These are phyloP conservation scores for Chrysopilus asiliformis DNA, from an alignment of 2,888 invertebrate genomes.

Conservation along the genomic window DNA sequence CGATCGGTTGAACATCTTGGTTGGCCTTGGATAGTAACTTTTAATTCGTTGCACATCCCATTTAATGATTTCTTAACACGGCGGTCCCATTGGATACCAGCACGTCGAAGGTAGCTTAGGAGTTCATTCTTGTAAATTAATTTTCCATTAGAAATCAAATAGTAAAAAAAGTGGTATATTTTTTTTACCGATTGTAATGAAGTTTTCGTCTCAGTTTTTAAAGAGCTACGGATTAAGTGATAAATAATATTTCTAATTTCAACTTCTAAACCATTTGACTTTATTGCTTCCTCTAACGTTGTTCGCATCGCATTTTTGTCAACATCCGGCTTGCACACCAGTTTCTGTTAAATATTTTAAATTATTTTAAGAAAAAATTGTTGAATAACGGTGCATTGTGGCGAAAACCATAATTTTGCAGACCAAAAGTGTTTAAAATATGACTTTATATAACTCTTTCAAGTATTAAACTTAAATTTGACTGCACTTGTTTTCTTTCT, in stretches of 20 bases:
- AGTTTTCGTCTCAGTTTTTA: slow-evolving; percentile 26
- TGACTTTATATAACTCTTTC: no score
- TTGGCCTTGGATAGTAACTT: slow-evolving; percentile 63
- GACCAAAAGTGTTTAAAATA: no score
- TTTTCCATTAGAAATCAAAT: no score
- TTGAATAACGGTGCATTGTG: no score
- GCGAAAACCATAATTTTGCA: no score
- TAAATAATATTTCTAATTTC: slow-evolving; percentile 73
- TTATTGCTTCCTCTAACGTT: slow-evolving; percentile 61
- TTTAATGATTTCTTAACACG: slow-evolving; percentile 88
- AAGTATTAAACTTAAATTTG: no score
- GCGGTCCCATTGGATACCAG: slow-evolving; percentile 86
- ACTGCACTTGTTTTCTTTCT: no score
- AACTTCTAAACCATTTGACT: slow-evolving; percentile 64
- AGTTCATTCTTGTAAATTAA: slow-evolving; percentile 41
- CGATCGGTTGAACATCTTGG: slow-evolving; percentile 61
- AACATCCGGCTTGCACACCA: slow-evolving; percentile 63
- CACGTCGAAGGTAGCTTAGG: slow-evolving; percentile 63
- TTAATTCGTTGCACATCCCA: slow-evolving; percentile 87
- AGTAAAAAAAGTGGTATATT: no score
- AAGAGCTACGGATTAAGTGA: slow-evolving; percentile 57
- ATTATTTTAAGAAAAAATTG: not conserved
- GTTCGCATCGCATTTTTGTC: slow-evolving; percentile 65
- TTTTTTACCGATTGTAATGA: slow-evolving; percentile 21
- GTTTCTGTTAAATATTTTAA: slow-evolving; percentile 41